Evolutionary conservation across 2,888 invertebrate genomes (phyloP), one percentile per base, ranked within the genome.

Genomic region (Brachypalpus laphriformis): DNA sequence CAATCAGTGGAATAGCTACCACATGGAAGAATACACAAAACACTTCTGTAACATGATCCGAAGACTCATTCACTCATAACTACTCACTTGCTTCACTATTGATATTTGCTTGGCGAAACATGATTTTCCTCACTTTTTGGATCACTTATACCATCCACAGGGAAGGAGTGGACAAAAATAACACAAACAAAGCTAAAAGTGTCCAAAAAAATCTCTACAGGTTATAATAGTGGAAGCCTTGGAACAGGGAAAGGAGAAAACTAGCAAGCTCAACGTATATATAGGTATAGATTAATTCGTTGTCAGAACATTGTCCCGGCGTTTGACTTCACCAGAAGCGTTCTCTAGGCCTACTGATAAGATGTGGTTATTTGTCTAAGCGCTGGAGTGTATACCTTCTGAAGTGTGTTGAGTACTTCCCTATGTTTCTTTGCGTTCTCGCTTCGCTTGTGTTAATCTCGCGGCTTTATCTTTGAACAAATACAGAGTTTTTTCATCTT

Each of bases 1-100:
- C 75, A 31, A 68, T 68, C 3, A 82, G 54, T 65, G 74, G 75
- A 34, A 68, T 8, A 25, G 65, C 78, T 82, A 45, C 0, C 28
- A 61, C 31, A 57, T 51, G 40, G 4, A 54, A 51, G 34, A 37
- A 37, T 11, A 80, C 8, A 49, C 14, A 59, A 42, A 7, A 49
- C 3, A 57, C 20, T 47, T 56, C 22, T 18, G 70, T 70, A 70
- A 82, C 56, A 18, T 37, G 63, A 82, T 57, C 37, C 16, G n/a
- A n/a, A 42, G 42, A 18, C n/a, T 16, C 1, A 34, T 4, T 45
- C 40, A 40, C 7, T 11, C 31, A 11, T 31, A 8, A 9, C 2
- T 83, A 77, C 91, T 90, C 88, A 91, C 91, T 89, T 82, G 91
- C 91, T 82, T 91, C 91, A 74, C 90, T 90, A 83, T 89, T 88